These are phyloP conservation scores for Drosophila phalerata DNA, from an alignment of 2,888 invertebrate species.

Conservation along the genomic window DNA sequence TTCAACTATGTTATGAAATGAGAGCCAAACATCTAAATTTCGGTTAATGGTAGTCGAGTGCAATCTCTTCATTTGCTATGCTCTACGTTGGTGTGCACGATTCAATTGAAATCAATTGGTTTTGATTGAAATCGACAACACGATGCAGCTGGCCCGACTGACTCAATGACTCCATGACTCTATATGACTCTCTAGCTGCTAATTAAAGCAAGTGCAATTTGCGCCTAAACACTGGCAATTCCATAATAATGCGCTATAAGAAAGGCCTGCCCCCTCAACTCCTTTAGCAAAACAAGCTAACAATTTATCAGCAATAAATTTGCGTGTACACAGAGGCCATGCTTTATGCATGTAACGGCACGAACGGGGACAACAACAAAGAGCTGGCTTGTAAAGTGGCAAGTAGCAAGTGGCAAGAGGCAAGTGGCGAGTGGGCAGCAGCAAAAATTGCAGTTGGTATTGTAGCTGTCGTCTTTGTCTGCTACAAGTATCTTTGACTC, in stretches of 20 bases:
- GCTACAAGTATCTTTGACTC: slow-evolving; percentile 32
- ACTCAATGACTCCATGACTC: slow-evolving; percentile 11
- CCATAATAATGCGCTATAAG: slow-evolving; percentile 42
- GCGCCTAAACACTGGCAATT: slow-evolving; percentile 56
- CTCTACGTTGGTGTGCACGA: slow-evolving; percentile 50
- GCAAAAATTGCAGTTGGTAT: slow-evolving; percentile 36
- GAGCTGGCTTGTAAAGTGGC: slow-evolving; percentile 31
- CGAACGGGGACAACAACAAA: slow-evolving; percentile 35
- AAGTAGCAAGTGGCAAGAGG: slow-evolving; percentile 29
- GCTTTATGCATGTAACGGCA: slow-evolving; percentile 40
- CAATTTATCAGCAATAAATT: slow-evolving; percentile 79
- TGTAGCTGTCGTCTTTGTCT: slow-evolving; percentile 14
- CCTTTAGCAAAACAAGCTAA: slow-evolving; percentile 45
- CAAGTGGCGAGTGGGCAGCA: slow-evolving; percentile 23
- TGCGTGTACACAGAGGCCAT: slow-evolving; percentile 50
- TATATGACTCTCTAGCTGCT: slow-evolving; percentile 41
- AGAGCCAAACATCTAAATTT: slow-evolving; percentile 19
- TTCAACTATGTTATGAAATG: slow-evolving; percentile 10
- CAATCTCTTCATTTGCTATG: slow-evolving; percentile 34
- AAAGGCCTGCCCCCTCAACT: slow-evolving; percentile 7
- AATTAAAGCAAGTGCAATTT: slow-evolving; percentile 73
- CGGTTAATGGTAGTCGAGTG: slow-evolving; percentile 17
- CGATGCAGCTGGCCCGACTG: slow-evolving; percentile 48
- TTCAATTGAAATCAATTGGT: slow-evolving; percentile 71
- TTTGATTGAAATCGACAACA: slow-evolving; percentile 68